Percentiles rank a stretch among this genome's conserved stretches.
Evolutionary conservation across 2,888 invertebrate genomes (phyloP).

Genomic region (Tetramorium bicarinatum): DNA sequence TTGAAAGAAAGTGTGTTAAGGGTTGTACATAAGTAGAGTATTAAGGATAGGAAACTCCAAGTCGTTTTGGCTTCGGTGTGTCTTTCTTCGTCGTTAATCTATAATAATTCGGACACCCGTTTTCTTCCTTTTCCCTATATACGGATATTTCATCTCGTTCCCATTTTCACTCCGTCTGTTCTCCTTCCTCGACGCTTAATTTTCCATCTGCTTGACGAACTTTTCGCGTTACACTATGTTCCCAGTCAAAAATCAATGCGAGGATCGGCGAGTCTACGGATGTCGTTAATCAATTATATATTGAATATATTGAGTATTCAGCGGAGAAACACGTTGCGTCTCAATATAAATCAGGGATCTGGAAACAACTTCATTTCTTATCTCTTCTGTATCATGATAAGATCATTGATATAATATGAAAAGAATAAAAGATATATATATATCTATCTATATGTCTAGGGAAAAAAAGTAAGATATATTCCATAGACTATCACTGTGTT

Average conservation of each 20-base stretch:
- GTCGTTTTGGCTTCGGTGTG: constrained; percentile 73
- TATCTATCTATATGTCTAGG: background rate
- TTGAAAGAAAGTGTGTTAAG: constrained; percentile 59
- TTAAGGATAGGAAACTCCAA: constrained; percentile 63
- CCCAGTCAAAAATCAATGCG: constrained; percentile 29
- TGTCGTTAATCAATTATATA: background rate
- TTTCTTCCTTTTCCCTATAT: constrained; percentile 12
- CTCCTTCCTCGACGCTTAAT: background rate
- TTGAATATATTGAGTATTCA: constrained; percentile 6
- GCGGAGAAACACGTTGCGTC: background rate
- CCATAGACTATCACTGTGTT: background rate
- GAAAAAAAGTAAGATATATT: background rate
- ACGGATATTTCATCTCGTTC: constrained; percentile 21
- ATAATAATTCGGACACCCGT: constrained; percentile 44
- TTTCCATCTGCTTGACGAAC: constrained; percentile 27
- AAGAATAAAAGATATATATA: background rate
- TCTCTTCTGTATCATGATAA: background rate
- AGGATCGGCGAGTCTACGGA: background rate
- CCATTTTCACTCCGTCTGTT: constrained; percentile 30
- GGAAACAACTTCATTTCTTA: constrained; percentile 18
- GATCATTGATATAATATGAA: background rate
- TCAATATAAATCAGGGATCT: constrained; percentile 11
- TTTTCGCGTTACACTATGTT: constrained; percentile 21
- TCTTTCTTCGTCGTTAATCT: constrained; percentile 65
- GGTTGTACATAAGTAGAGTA: constrained; percentile 68